Conservation (phyloP, 2,888 invertebrate species). For the Drosophila aldrichi region DNA sequence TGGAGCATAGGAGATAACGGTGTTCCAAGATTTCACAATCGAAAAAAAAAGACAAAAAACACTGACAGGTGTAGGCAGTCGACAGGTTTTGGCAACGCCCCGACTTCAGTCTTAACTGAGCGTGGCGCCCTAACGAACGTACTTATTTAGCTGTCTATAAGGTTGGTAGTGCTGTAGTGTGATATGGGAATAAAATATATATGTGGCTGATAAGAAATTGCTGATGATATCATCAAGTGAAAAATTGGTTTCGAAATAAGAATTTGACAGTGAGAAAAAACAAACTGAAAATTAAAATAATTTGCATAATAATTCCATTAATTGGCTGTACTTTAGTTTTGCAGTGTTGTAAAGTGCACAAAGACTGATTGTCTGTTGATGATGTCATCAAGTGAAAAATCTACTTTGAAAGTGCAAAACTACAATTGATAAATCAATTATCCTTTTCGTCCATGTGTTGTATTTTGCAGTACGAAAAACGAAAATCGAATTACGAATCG, state of each 20-base stretch:
- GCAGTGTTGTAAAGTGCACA: conserved; percentile 3
- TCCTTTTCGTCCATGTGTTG: conserved; percentile 26
- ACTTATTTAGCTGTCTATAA: conserved; percentile 61
- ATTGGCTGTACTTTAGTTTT: neutral
- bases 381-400: conserved; percentile 13
- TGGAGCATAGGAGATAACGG: conserved; percentile 62
- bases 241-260: conserved; percentile 28
- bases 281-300: neutral
- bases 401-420: neutral
- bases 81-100: conserved; percentile 64
- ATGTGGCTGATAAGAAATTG: conserved; percentile 60
- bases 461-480: conserved; percentile 67
- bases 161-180: conserved; percentile 53
- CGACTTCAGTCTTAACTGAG: conserved; percentile 78
- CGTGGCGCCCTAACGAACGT: conserved; percentile 79
- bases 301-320: neutral
- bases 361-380: neutral
- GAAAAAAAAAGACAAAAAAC: conserved; percentile 21
- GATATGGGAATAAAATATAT: conserved; percentile 25
- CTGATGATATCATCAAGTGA: conserved; percentile 80
- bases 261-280: conserved; percentile 13
- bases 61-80: conserved; percentile 56
- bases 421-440: neutral
- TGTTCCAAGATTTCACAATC: conserved; percentile 71
- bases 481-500: conserved; percentile 47